Evolutionary conservation across 2,113 vertebrate genomes (phyloP), one percentile per base, ranked within the genome.

Genomic region (Coreoperca whiteheadi): DNA sequence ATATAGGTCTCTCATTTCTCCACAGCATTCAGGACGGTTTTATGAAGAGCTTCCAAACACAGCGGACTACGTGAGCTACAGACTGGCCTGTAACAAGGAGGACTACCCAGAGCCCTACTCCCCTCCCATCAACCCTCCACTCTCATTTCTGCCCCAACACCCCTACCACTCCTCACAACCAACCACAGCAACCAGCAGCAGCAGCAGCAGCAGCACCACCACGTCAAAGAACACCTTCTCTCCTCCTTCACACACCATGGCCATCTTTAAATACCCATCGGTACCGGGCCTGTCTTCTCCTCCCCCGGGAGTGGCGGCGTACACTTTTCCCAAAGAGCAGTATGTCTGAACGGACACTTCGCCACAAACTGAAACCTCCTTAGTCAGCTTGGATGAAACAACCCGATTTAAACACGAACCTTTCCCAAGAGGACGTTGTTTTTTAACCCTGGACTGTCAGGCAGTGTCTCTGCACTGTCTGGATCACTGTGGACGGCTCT

Each of bases 271-370:
- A 74, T 97, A 96, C 88, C 95, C 96, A 1, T 93, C 96, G 18
- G 75, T 94, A 9, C 89, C 95, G 0, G 96, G 95, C 39, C 93
- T 96, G 84, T 90, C 96, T 39, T 94, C 96, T 63, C 95, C 96
- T 61, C 95, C 93, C 0, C 90, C 90, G 0, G 93, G 92, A 21
- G 82, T 90, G 23, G 91, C 83, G 0, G 61, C 96, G 3, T 97
- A 96, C 91, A 96, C 96, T 68, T 97, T 96, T 82, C 96, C 97
- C 76, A 97, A 97, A 94, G 97, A 97, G 91, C 97, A 97, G 90
- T 97, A 97, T 6, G 96, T 97, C 73, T 97, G 88, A 96, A 74
- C 30, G 0, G 1, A 72, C 57, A 23, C 9, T 50, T 7, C 8
- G 18, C 18, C 6, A 43, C 2, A 53, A 32, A 79, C 51, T 82